These are phyloP conservation scores for Ursus arctos DNA, from an alignment of 2,113 vertebrate genomes.

Conservation along the genomic window DNA sequence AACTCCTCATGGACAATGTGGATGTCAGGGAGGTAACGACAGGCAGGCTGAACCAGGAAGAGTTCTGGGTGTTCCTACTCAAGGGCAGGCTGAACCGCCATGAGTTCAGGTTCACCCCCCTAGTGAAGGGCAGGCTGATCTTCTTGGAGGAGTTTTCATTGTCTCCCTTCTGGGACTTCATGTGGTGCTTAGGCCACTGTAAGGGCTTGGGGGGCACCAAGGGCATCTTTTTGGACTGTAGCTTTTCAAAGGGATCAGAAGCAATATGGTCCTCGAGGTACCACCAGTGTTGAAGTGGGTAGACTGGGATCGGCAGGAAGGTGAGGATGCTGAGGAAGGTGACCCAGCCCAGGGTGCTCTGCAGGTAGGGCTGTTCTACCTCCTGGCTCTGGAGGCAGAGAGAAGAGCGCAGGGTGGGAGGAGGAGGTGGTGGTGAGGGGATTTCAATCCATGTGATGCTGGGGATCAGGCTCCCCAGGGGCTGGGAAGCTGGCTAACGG, in stretches of 20 bases:
- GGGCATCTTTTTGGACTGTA: background rate
- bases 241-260: background rate
- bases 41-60: background rate
- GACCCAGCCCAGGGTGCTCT: constrained; percentile 87
- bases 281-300: constrained; percentile 77
- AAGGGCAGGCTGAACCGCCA: fast-evolving
- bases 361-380: constrained; percentile 83
- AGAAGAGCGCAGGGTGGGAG: background rate
- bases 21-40: fast-evolving
- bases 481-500: background rate
- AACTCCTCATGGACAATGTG: fast-evolving
- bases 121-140: fast-evolving
- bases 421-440: no score
- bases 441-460: background rate
- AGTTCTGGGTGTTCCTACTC: fast-evolving
- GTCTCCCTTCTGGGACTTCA: background rate
- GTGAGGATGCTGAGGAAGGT: constrained; percentile 85
- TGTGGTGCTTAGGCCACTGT: constrained; percentile 32
- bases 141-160: fast-evolving
- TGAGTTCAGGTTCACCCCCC: fast-evolving
- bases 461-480: background rate
- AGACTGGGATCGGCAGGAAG: constrained; percentile 87
- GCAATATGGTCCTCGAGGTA: background rate
- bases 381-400: constrained; percentile 86
- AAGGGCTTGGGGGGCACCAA: fast-evolving